phyloP scores from a whole-genome alignment of 2,888 invertebrate species.

The Phania funesta region DNA sequence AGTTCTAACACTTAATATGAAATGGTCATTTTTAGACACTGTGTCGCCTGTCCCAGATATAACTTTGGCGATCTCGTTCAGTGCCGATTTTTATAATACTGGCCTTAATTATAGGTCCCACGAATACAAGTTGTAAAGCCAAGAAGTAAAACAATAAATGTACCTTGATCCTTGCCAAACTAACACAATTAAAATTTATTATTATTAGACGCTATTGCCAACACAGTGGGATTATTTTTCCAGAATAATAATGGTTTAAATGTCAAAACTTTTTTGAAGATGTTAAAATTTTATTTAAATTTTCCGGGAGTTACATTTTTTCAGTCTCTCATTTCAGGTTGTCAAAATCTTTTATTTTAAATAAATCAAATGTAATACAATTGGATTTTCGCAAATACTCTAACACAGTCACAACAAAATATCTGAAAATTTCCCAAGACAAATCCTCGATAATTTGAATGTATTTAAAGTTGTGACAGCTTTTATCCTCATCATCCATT shows the following conservation, averaged over 20 bases:
- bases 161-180: neutral
- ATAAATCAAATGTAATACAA: conserved; percentile 58
- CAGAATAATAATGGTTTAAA: conserved; percentile 22
- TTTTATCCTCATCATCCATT: conserved; percentile 38
- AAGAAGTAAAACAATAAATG: too few species aligned
- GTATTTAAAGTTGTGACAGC: conserved; percentile 52
- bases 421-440: conserved; percentile 43
- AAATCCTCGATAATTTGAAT: conserved; percentile 57
- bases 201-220: neutral
- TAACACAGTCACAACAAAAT: conserved; percentile 13
- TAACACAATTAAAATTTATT: conserved; percentile 25
- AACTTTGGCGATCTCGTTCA: too few species aligned
- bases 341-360: conserved; percentile 57
- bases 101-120: too few species aligned
- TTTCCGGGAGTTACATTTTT: neutral
- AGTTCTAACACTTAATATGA: too few species aligned
- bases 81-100: too few species aligned
- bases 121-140: too few species aligned
- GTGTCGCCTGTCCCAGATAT: too few species aligned
- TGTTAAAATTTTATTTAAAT: conserved; percentile 1
- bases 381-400: conserved; percentile 19
- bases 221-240: neutral
- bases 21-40: too few species aligned
- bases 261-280: conserved; percentile 11
- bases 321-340: conserved; percentile 31